Conservation (phyloP, 2,888 invertebrate genomes). For the Agrypnus murinus region DNA sequence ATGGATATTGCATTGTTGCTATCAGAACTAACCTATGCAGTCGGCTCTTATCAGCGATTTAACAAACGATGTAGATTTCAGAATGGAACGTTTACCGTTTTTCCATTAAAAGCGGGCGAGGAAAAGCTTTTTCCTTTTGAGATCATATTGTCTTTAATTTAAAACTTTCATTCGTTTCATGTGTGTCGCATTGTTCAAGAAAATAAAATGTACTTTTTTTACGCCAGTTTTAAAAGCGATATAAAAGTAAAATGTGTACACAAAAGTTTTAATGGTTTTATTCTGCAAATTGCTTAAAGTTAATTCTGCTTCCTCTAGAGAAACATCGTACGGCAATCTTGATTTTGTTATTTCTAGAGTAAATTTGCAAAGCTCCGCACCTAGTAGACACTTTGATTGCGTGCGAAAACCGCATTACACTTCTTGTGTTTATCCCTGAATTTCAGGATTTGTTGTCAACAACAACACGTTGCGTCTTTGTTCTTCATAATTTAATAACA, state of each 20-base stretch:
- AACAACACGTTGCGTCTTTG: conserved; percentile 32
- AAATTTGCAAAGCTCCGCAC: conserved; percentile 43
- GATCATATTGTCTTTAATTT: background rate
- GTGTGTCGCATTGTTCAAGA: conserved; percentile 20
- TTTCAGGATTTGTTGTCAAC: conserved; percentile 40
- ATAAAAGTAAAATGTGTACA: conserved; percentile 38
- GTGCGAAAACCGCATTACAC: conserved; percentile 46
- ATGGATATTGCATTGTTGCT: conserved; percentile 50
- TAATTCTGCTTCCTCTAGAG: conserved; percentile 38
- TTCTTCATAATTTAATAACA: conserved; percentile 30
- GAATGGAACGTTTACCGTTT: no score
- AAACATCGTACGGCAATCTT: conserved; percentile 33
- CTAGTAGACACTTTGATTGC: conserved; percentile 49
- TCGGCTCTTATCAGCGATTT: conserved; percentile 20
- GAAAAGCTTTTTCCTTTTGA: conserved; percentile 3
- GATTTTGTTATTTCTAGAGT: conserved; percentile 46
- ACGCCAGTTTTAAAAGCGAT: conserved; percentile 37
- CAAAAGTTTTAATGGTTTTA: conserved; percentile 47
- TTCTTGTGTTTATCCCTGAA: conserved; percentile 40
- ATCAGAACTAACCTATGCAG: conserved; percentile 38
- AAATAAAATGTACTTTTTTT: conserved; percentile 28
- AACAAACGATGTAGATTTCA: conserved; percentile 12
- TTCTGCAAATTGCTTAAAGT: conserved; percentile 44
- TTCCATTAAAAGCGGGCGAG: background rate
- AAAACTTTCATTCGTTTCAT: conserved; percentile 32